A percentile compares a stretch with the other conserved stretches of the same genome.
phyloP scores from a whole-genome alignment of 2,797 vertebrate genomes.

The Pitangus sulphuratus region DNA sequence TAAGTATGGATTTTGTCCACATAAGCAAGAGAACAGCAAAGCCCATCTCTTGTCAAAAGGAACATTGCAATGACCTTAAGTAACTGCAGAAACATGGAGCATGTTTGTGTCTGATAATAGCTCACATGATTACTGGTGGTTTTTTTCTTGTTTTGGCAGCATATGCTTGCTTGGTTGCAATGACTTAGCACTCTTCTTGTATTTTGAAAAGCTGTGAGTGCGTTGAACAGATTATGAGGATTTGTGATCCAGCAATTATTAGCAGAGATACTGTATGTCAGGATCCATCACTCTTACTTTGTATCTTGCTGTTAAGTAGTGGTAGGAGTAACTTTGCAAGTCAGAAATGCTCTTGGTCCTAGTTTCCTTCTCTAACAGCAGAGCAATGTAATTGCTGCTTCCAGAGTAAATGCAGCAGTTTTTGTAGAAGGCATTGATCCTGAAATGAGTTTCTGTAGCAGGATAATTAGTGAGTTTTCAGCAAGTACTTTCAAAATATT shows the following conservation, averaged over 20 bases:
- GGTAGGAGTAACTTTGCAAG: not conserved
- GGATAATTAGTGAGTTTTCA: not conserved
- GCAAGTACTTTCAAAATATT: not conserved
- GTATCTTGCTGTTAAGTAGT: not conserved
- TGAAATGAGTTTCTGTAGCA: not conserved
- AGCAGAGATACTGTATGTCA: not conserved
- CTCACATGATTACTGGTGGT: fast-evolving
- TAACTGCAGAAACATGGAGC: not conserved
- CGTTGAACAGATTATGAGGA: not conserved
- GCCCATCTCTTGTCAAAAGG: not conserved
- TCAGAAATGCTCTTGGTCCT: not conserved
- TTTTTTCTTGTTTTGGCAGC: not conserved
- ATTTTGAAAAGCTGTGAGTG: not conserved
- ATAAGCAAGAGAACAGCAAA: not conserved
- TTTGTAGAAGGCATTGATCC: not conserved
- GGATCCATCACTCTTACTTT: not conserved
- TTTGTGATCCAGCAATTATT: not conserved
- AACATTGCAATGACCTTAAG: not conserved
- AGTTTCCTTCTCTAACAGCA: not conserved
- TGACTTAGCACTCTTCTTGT: not conserved
- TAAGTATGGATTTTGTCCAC: not conserved
- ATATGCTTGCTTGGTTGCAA: not conserved
- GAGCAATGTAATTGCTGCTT: not conserved
- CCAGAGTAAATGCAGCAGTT: not conserved
- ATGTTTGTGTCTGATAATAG: not conserved